Base-by-base conservation (phyloP, 2,113 vertebrate species). In the Aphyosemion australe region DNA sequence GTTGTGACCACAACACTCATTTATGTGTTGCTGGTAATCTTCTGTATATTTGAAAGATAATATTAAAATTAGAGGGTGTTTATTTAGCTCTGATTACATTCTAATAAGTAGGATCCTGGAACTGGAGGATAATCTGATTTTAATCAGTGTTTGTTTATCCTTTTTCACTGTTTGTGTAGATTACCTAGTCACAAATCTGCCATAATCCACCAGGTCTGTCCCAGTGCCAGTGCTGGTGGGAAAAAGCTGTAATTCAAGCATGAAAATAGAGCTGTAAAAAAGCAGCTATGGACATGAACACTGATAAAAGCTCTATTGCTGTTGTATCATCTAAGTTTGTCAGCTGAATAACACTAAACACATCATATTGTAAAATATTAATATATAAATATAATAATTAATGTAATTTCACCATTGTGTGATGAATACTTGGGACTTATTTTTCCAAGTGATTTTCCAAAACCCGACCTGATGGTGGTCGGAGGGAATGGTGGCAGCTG, bases 121-220 rank as follows among this genome's bases (percentile, higher is more conserved):
- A 15, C 13, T 1, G 8, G 15, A 31, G 69, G 47, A 63, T 61
- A 54, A 74, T 59, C 71, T 39, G 77, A 78, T 79, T 62, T 47
- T 65, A 78, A 78, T 87, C 66, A 72, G 21, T 16, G 52, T 49
- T 59, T 76, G 76, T 85, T 84, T 79, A 65, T 41, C 66, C 53
- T 7, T 55, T 32, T 12, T 65, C 56, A 39, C 58, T 81, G 77
- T 85, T 68, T 68, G 20, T 72, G 64, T 61, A 57, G 48, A 71
- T 76, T 63, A 73, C 11, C 20, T 51, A 50, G 61, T 74, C 21
- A 48, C 65, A 67, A 50, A 73, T 77, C 69, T 34, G 48, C 34
- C 50, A 46, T 74, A 63, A 76, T 66, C 71, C 65, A 48, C 47
- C 26, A 1, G 47, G 20, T 74, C 61, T 53, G 54, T 74, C 58